Evolutionary conservation across 2,113 vertebrate genomes (phyloP), one percentile per base, ranked within the genome.

Genomic region (Oreochromis tanganicae): DNA sequence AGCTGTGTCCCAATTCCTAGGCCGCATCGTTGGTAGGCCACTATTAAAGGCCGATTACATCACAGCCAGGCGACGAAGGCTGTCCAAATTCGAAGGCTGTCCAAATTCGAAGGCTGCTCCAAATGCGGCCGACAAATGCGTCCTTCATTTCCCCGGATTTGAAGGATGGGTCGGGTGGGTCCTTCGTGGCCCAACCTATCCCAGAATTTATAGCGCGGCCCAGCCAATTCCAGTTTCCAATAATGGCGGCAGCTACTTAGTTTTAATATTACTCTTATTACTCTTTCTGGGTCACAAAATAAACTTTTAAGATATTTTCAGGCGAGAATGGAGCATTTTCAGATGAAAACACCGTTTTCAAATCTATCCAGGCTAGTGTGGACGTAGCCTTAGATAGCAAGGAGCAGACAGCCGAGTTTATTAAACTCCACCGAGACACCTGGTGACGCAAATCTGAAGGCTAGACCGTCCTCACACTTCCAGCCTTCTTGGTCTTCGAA

Each of bases 21-120:
- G 59, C 59, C 16, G 3, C 16, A 19, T 63, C 0, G 0, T 63
- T 63, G 59, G 9, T 63, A 63, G 5, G 59, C 9, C 3, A 4
- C 59, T 63, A 6, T 63, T 34, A 63, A 63, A 63, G 16, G 0
- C 59, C 0, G 3, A 19, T 63, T 34, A 19, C 3, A 63, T 34
- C 29, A 63, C 59, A 63, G 9, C 59, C 29, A 61, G 16, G 29
- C 2, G 2, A 34, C 16, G 9, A 34, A 61, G 57, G 57, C 57
- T 61, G 57, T 0, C 29, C 57, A 61, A 61, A 63, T 11, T 1
- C 9, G 5, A 34, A 63, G 3, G 0, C 59, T 34, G 59, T 0
- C 29, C 59, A 61, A 63, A 63, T 11, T 1, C 9, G 2, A 34
- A 63, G 3, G 0, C 59, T 34, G 59, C 16, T 61, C 57, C 29